phyloP scores from a whole-genome alignment of 2,888 invertebrate genomes.

The Rambutsinella grinnellia region DNA sequence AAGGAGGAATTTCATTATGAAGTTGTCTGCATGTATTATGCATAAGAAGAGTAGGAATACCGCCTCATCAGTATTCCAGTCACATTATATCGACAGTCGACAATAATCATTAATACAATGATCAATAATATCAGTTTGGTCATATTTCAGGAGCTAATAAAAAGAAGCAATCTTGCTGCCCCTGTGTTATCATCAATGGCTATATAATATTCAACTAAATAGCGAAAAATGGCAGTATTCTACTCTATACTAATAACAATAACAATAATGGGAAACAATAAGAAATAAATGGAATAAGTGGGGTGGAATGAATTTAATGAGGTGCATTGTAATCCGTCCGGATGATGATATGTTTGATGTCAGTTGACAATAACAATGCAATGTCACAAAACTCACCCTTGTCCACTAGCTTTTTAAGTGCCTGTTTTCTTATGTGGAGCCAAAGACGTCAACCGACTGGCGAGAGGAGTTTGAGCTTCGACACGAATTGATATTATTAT shows the following conservation, averaged over 20 bases:
- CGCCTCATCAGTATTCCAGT: slow-evolving; percentile 45
- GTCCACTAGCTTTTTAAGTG: slow-evolving; percentile 25
- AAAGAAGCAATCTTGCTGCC: too few species aligned
- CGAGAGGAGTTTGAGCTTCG: too few species aligned
- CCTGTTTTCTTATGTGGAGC: slow-evolving; percentile 9
- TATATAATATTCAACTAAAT: too few species aligned
- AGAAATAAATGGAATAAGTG: slow-evolving; percentile 8
- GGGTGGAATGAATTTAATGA: slow-evolving; percentile 20
- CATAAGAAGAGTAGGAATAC: slow-evolving; percentile 18
- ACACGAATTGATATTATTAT: too few species aligned
- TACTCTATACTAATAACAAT: too few species aligned
- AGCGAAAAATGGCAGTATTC: too few species aligned
- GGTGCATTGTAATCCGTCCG: slow-evolving; percentile 21
- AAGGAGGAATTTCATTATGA: too few species aligned
- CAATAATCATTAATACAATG: slow-evolving; percentile 20
- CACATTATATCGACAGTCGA: slow-evolving; percentile 36
- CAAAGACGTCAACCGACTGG: slow-evolving; percentile 32
- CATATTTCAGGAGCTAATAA: too few species aligned
- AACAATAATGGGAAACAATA: slow-evolving; percentile 6
- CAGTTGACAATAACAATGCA: slow-evolving; percentile 24
- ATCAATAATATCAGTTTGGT: background rate
- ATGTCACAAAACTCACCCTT: slow-evolving; percentile 23
- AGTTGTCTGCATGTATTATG: slow-evolving; percentile 40
- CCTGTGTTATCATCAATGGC: too few species aligned
- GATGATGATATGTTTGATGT: slow-evolving; percentile 29